A percentile compares a stretch with the other conserved stretches of the same genome.
These are phyloP conservation scores for Entomobrya multifasciata DNA, from an alignment of 2,888 invertebrate genomes.

Conservation along the genomic window DNA sequence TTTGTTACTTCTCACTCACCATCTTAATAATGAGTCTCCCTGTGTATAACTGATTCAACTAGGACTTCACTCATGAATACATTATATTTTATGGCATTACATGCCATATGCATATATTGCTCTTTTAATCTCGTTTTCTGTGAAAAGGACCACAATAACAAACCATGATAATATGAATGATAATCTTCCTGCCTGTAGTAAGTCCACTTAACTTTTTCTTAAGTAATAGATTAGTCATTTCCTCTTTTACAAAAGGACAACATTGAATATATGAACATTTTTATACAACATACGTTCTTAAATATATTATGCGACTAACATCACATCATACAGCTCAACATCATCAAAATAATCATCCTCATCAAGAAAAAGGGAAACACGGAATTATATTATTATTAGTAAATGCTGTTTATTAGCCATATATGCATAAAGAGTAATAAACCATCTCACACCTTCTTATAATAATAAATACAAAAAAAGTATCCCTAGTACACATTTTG, in stretches of 20 bases:
- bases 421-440: conserved; percentile 61
- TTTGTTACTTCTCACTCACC: neutral
- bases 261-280: neutral
- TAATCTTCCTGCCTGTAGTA: neutral
- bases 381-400: conserved; percentile 60
- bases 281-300: neutral
- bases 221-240: conserved; percentile 71
- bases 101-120: neutral
- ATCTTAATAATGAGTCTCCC: neutral
- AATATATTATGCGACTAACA: neutral
- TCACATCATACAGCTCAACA: neutral
- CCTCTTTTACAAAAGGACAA: conserved; percentile 35
- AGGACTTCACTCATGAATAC: conserved; percentile 4
- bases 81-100: neutral
- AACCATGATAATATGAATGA: conserved; percentile 16
- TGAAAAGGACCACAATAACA: conserved; percentile 18
- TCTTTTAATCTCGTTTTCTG: conserved; percentile 19
- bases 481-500: conserved; percentile 20
- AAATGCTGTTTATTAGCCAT: conserved; percentile 51
- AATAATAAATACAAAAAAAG: conserved; percentile 61
- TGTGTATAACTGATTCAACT: conserved; percentile 15
- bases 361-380: conserved; percentile 64
- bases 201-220: conserved; percentile 44
- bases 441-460: conserved; percentile 57
- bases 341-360: conserved; percentile 53